Evolutionary conservation across 2,888 invertebrate genomes (phyloP), one percentile per base, ranked within the genome.

Genomic region (Hermaeophaga mercurialis): DNA sequence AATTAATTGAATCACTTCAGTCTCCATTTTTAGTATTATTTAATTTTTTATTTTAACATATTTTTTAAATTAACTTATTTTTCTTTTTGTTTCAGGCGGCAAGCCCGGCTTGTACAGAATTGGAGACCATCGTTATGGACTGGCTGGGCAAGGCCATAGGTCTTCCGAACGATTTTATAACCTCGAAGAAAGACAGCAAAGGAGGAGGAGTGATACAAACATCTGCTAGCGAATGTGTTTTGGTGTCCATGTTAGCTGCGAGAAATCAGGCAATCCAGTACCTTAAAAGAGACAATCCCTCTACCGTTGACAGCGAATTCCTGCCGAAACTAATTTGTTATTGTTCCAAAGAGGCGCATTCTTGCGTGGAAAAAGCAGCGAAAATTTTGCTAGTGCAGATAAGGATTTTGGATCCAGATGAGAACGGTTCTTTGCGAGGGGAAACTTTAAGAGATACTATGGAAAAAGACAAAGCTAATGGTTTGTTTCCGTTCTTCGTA

Each of bases 61-160:
- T n/a, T n/a, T n/a, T n/a, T n/a, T n/a, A n/a, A n/a, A n/a, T n/a
- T n/a, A n/a, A n/a, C n/a, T n/a, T n/a, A n/a, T n/a, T n/a, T 26
- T 36, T 50, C 28, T 60, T 59, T 61, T 61, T 64, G 63, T 74
- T 83, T 54, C 80, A 94, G 94, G 96, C 96, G 12, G 95, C 96
- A n/a, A 94, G 94, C 80, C 96, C 97, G 1, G 95, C 96, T 1
- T 95, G 94, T 75, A 96, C 96, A 33, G 97, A 97, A 80, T 76
- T 93, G 43, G 92, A 93, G 77, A 88, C 87, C 0, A 87, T 93
- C 59, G 87, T 92, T 1, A 78, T 91, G 66, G 90, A 93, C 72
- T 93, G 92, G 92, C 83, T 90, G 63, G 91, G 88, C 36, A 85
- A 84, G 74, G 87, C 87, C 1, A 84, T 93, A 47, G 87, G 86